These are phyloP conservation scores for Dascillus cervinus DNA, from an alignment of 2,888 invertebrate species.

Conservation along the genomic window DNA sequence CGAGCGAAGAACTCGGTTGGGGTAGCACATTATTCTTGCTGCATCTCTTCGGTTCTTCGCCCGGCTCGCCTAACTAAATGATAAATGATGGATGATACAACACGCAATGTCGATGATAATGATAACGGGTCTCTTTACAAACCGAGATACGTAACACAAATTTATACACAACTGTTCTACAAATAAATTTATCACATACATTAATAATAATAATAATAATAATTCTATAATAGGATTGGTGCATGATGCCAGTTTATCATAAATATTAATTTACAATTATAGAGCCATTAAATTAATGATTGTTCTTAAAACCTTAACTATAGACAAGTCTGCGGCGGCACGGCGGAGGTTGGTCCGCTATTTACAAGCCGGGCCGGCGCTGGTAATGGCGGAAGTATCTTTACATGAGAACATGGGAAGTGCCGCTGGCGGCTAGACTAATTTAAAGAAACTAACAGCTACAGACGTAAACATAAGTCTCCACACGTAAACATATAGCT, in stretches of 20 bases:
- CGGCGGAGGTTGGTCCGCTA: slow-evolving; percentile 39
- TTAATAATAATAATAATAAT: slow-evolving; percentile 32
- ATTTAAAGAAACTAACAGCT: slow-evolving; percentile 27
- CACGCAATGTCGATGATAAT: slow-evolving; percentile 18
- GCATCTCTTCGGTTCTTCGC: slow-evolving; percentile 41
- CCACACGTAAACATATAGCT: slow-evolving; percentile 28
- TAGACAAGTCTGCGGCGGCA: slow-evolving; percentile 14
- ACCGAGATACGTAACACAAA: slow-evolving; percentile 43
- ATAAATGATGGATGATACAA: slow-evolving; percentile 23
- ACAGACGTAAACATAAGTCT: slow-evolving; percentile 24
- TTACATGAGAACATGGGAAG: slow-evolving; percentile 26
- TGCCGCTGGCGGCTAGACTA: slow-evolving; percentile 13
- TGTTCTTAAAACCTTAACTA: slow-evolving; percentile 46
- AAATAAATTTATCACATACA: slow-evolving; percentile 47
- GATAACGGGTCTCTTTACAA: slow-evolving; percentile 38
- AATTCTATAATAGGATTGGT: slow-evolving; percentile 43
- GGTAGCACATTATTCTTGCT: too few relatives aligned
- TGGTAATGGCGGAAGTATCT: slow-evolving; percentile 40
- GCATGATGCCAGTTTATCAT: slow-evolving; percentile 38
- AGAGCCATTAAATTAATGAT: slow-evolving; percentile 45
- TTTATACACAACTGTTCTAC: slow-evolving; percentile 42
- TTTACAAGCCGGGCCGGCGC: slow-evolving; percentile 33
- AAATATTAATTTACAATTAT: slow-evolving; percentile 27
- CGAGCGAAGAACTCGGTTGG: slow-evolving; percentile 33
- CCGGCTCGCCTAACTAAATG: slow-evolving; percentile 31